phyloP scores from a whole-genome alignment of 2,797 vertebrate genomes.

The Melanotaenia trifasciata region DNA sequence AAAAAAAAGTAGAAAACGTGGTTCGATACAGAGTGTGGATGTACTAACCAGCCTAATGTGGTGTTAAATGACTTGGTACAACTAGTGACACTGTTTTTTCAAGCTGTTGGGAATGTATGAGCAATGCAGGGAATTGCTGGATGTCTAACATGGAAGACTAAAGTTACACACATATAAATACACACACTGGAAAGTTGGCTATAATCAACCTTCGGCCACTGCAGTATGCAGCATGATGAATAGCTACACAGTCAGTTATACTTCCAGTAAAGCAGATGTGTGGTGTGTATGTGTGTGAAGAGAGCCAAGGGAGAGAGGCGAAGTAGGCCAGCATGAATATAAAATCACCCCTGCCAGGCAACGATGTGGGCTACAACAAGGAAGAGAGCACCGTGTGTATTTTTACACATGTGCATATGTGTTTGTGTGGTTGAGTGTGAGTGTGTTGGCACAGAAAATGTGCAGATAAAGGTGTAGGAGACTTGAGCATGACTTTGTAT shows the following conservation, averaged over 20 bases:
- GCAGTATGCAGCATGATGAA: slow-evolving; percentile 76
- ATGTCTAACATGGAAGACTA: slow-evolving; percentile 33
- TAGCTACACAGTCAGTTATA: slow-evolving; percentile 73
- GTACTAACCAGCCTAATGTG: slow-evolving; percentile 38
- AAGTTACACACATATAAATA: slow-evolving; percentile 40
- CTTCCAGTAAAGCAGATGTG: slow-evolving; percentile 72
- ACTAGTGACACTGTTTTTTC: slow-evolving; percentile 23
- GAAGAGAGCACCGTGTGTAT: slow-evolving; percentile 48
- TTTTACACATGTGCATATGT: slow-evolving; percentile 8
- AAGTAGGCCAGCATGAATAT: slow-evolving; percentile 88
- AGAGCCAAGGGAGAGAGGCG: slow-evolving; percentile 68
- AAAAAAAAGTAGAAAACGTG: slow-evolving; percentile 8
- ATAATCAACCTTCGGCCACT: slow-evolving; percentile 69
- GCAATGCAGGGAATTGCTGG: slow-evolving; percentile 19
- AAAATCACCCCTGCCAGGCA: slow-evolving; percentile 83
- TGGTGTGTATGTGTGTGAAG: slow-evolving; percentile 36
- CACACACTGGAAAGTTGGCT: slow-evolving; percentile 50
- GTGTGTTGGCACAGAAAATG: slow-evolving; percentile 36
- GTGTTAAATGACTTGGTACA: slow-evolving; percentile 51
- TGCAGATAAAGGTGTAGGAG: slow-evolving; percentile 59
- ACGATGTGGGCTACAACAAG: slow-evolving; percentile 78
- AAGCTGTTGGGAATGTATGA: slow-evolving; percentile 28
- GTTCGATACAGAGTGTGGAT: slow-evolving; percentile 14
- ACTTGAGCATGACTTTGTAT: slow-evolving; percentile 55
- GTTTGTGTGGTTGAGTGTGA: slow-evolving; percentile 11